These are phyloP conservation scores for Rhadina sibilatrix DNA, from an alignment of 2,113 vertebrate genomes.

Conservation along the genomic window DNA sequence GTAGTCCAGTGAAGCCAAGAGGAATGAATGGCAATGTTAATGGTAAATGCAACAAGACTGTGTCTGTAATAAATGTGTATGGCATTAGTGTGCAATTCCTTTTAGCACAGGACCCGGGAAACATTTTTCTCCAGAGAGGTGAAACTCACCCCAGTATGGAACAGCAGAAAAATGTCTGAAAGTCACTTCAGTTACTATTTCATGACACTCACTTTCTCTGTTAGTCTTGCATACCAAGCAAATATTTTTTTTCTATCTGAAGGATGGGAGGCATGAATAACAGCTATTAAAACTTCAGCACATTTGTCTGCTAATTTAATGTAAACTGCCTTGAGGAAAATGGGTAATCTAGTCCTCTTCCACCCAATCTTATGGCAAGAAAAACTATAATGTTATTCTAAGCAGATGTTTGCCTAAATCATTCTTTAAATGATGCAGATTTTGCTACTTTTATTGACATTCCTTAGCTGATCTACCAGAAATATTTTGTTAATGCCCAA, in stretches of 20 bases:
- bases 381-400: background rate
- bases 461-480: background rate
- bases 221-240: background rate
- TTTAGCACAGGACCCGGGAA: background rate
- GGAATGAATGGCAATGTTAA: background rate
- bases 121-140: background rate
- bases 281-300: background rate
- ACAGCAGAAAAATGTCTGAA: background rate
- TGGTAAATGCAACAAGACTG: background rate
- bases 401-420: constrained; percentile 38
- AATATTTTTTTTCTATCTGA: background rate
- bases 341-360: background rate
- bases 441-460: background rate
- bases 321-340: background rate
- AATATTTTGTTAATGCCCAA: constrained; percentile 1
- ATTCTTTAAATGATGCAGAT: constrained; percentile 5
- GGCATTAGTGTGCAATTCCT: background rate
- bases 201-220: background rate
- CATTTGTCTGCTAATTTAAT: background rate
- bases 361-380: background rate
- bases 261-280: background rate
- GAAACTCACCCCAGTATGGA: background rate
- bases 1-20: background rate
- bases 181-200: background rate
- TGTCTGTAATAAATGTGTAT: background rate